These are phyloP conservation scores for Tinamus major DNA, from an alignment of 2,797 vertebrate species.

Conservation along the genomic window DNA sequence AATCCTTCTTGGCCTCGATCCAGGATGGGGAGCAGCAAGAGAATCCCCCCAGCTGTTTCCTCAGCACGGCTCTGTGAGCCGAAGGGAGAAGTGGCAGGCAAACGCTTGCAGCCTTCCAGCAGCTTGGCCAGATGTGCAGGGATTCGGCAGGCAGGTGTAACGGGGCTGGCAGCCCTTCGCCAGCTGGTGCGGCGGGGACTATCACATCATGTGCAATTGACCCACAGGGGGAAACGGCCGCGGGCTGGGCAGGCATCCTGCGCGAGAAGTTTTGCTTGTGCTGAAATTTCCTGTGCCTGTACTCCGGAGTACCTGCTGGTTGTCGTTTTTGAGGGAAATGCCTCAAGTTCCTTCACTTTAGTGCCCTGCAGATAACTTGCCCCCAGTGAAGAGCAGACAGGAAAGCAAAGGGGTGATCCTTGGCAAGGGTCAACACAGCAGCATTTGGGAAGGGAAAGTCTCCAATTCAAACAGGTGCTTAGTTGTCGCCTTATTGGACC, in stretches of 20 bases:
- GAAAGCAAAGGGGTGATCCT: fast-evolving
- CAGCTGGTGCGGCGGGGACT: not conserved
- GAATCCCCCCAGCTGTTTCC: not conserved
- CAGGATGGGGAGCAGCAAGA: not conserved
- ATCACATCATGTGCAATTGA: not conserved
- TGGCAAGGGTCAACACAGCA: not conserved
- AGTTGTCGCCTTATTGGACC: not conserved
- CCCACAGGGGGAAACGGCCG: not conserved
- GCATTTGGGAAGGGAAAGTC: fast-evolving
- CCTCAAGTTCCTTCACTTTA: not conserved
- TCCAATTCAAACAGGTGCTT: not conserved
- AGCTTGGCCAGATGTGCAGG: not conserved
- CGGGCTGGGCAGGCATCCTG: not conserved
- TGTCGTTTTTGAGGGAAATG: not conserved
- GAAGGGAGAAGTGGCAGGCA: not conserved
- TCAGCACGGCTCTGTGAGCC: not conserved
- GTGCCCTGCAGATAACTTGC: not conserved
- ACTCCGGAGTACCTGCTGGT: not conserved
- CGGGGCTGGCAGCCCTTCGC: not conserved
- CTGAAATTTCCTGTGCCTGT: not conserved
- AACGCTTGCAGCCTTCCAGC: not conserved
- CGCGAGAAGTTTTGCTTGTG: fast-evolving
- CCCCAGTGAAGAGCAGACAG: fast-evolving
- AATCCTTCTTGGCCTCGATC: not conserved
- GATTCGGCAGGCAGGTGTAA: not conserved